Percentiles rank a stretch among this genome's conserved stretches.
These are phyloP conservation scores for Anoura caudifer DNA, from an alignment of 2,113 vertebrate genomes.

Conservation along the genomic window DNA sequence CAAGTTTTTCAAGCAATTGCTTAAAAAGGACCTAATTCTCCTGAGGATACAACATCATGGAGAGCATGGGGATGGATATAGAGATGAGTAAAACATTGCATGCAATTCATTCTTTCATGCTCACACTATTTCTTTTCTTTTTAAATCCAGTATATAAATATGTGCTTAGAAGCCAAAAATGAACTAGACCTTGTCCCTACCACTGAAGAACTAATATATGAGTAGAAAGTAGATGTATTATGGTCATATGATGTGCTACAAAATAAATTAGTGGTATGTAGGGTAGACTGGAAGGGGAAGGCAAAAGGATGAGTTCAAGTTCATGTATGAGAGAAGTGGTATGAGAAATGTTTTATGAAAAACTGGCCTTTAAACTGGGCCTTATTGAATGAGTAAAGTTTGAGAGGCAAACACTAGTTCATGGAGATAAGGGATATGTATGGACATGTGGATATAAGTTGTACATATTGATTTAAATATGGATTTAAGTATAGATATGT, in stretches of 20 bases:
- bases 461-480: background rate
- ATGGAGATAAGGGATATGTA: background rate
- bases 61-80: background rate
- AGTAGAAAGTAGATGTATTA: background rate
- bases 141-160: background rate
- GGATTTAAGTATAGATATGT: background rate
- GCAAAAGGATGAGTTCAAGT: background rate
- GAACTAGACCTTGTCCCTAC: background rate
- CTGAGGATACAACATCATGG: background rate
- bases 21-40: background rate
- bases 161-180: background rate
- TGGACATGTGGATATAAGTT: background rate
- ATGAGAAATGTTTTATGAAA: background rate
- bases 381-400: background rate
- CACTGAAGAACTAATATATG: background rate
- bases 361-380: fast-evolving
- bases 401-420: background rate
- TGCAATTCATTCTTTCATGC: background rate
- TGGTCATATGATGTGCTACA: background rate
- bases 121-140: background rate
- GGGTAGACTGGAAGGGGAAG: fast-evolving
- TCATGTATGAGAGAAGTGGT: fast-evolving
- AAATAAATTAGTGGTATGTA: background rate
- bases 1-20: background rate
- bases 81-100: background rate